A percentile compares a stretch with the other conserved stretches of the same genome.
phyloP scores from a whole-genome alignment of 2,113 vertebrate genomes.

The Esox niger region DNA sequence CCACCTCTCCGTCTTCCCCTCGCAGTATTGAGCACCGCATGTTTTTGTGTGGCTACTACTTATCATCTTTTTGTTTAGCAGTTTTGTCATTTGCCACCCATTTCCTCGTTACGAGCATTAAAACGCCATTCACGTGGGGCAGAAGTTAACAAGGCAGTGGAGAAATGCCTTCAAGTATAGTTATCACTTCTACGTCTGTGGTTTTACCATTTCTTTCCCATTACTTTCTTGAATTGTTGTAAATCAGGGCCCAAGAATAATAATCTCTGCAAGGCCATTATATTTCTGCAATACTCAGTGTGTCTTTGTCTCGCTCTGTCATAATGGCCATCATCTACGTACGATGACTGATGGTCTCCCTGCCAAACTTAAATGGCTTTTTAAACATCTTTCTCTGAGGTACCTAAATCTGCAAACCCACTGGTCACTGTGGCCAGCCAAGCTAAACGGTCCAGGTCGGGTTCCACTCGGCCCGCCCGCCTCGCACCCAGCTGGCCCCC shows the following conservation, averaged over 20 bases:
- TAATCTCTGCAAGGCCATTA: not conserved
- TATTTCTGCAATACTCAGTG: not conserved
- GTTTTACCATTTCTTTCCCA: not conserved
- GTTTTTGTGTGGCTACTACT: not conserved
- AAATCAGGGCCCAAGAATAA: not conserved
- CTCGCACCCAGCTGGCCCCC: not conserved
- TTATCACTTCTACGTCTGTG: not conserved
- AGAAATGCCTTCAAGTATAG: conserved; percentile 8
- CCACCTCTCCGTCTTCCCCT: conserved; percentile 11
- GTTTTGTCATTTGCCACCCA: not conserved
- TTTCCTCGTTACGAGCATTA: not conserved
- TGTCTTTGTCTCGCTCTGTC: not conserved
- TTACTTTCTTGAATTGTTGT: not conserved
- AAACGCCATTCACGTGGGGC: not conserved
- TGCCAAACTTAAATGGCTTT: conserved; percentile 27
- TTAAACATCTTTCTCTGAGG: conserved; percentile 13
- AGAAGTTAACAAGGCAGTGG: not conserved
- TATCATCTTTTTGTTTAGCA: not conserved
- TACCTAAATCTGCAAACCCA: not conserved
- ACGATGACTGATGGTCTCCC: conserved; percentile 33
- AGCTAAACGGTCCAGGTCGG: not conserved
- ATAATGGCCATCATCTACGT: not conserved
- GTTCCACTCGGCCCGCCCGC: not conserved
- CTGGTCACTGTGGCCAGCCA: not conserved
- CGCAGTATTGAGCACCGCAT: not conserved